Percentiles rank a stretch among this genome's conserved stretches.
Conservation (phyloP, 2,888 invertebrate genomes). For the Omphaloscelis lunosa region DNA sequence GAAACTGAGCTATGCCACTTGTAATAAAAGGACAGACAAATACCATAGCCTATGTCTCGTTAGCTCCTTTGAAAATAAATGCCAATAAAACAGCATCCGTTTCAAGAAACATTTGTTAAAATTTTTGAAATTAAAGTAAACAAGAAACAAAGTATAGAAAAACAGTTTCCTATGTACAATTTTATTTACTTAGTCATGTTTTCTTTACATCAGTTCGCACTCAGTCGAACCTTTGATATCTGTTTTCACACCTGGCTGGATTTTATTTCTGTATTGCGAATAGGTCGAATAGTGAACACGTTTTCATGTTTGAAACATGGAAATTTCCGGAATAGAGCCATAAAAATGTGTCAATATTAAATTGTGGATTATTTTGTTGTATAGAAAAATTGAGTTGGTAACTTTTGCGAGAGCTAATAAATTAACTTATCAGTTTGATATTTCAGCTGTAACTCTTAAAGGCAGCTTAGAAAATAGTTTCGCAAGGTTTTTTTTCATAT, state of each 20-base stretch:
- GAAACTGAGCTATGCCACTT: background rate
- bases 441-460: conserved; percentile 14
- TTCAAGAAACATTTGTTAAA: background rate
- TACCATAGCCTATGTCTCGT: background rate
- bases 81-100: background rate
- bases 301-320: conserved; percentile 13
- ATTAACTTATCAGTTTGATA: conserved; percentile 8
- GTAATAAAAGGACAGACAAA: background rate
- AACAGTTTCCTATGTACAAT: conserved; percentile 19
- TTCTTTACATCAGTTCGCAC: conserved; percentile 2
- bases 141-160: background rate
- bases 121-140: background rate
- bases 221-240: conserved; percentile 36
- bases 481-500: background rate
- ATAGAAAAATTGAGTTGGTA: conserved; percentile 4
- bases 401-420: background rate
- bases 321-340: background rate
- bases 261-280: conserved; percentile 25
- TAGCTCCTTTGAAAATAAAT: background rate
- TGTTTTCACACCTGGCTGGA: conserved; percentile 46
- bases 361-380: background rate
- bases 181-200: conserved; percentile 17
- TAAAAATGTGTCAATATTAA: background rate
- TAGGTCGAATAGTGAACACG: conserved; percentile 1
- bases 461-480: background rate